A percentile compares a stretch with the other conserved stretches of the same genome.
phyloP scores from a whole-genome alignment of 2,888 invertebrate genomes.

The Tolmerus cingulatus region DNA sequence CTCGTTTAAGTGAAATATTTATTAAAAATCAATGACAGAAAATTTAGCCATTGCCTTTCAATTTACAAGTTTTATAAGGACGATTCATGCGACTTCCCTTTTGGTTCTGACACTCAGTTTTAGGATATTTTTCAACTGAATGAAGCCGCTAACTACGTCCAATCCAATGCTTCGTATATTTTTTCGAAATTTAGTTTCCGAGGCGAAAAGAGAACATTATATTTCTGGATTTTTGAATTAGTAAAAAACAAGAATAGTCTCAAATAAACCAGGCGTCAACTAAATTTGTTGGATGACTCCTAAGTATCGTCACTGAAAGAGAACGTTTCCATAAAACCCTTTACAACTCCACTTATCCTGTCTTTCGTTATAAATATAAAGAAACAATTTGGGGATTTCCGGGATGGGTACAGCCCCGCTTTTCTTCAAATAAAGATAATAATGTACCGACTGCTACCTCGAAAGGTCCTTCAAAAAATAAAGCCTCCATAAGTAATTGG shows the following conservation, averaged over 20 bases:
- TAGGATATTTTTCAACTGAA: background rate
- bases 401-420: background rate
- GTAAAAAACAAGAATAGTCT: background rate
- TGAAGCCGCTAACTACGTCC: background rate
- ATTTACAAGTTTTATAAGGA: background rate
- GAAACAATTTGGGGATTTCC: background rate
- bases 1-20: background rate
- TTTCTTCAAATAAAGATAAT: background rate
- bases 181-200: background rate
- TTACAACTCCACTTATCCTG: background rate
- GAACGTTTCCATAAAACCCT: background rate
- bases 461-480: background rate
- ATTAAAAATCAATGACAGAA: background rate
- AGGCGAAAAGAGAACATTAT: background rate
- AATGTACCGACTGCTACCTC: background rate
- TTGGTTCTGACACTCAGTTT: background rate
- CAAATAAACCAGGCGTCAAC: background rate
- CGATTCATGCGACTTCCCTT: background rate
- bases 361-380: background rate
- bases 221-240: background rate
- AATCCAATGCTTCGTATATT: background rate
- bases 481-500: slow-evolving; percentile 4
- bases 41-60: background rate
- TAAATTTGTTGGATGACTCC: background rate
- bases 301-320: background rate